Base-by-base conservation (phyloP, 2,888 invertebrate species). In the Zaprionus obscuricornis region DNA sequence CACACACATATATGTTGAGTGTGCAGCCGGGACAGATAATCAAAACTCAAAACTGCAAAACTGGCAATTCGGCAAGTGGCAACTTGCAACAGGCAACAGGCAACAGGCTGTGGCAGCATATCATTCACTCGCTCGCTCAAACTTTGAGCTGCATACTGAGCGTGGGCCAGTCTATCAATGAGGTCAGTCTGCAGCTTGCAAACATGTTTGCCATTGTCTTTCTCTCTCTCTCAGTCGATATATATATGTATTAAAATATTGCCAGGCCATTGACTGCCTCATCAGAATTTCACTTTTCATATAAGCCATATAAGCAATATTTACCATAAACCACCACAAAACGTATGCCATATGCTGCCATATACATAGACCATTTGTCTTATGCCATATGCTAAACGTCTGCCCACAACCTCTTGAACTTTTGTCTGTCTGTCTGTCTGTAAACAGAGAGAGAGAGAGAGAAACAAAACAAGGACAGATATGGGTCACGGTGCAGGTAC, bases 401-500 rank as follows among this genome's bases (percentile, higher is more conserved):
- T 45, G 65, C 20, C 43, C 29, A 56, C 56, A 73, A 82, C 82
- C 85, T 62, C 37, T 29, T 85, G 74, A 78, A 78, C 85, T 82
- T 29, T 63, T 57, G 42, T 10, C 20, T 14, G 24, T 34, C 51
- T 27, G 16, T 31, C 20, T 11, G 26, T 22, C 11, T 13, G 31
- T 11, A 37, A 33, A 22, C 37, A n/a, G n/a, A n/a, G 22, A 17
- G 27, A 18, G 8, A 8, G 8, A 16, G 24, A 26, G 20, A 26
- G 31, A 11, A 51, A 50, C 49, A 47, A 45, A 54, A 43, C 29
- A 65, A 66, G 47, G 51, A 40, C 45, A 62, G 60, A 78, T 77
- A 82, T 78, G 59, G 78, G 78, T 78, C 78, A 77, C 27, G 62
- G 56, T 17, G 24, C 75, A 72, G 77, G 73, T 74, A 77, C 56